phyloP scores from a whole-genome alignment of 2,113 vertebrate species.

The Monarcha castaneiventris region DNA sequence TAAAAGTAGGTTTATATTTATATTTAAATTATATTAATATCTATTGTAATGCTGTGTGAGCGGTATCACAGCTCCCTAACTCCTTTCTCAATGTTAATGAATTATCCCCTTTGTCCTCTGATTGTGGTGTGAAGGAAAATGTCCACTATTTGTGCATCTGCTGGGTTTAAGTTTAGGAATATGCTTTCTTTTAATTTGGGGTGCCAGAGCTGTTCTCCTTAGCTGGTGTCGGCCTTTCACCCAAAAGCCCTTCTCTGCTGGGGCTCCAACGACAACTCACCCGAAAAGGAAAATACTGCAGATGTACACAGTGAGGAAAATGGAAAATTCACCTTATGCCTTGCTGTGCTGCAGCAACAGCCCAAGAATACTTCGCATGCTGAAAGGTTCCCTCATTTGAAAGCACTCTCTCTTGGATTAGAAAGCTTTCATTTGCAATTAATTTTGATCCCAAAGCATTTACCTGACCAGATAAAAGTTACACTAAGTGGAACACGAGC shows the following conservation, averaged over 20 bases:
- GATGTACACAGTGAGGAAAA: fast-evolving
- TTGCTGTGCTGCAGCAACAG: fast-evolving
- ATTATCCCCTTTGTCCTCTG: fast-evolving
- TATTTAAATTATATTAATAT: fast-evolving
- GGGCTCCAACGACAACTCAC: fast-evolving
- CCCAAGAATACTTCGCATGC: fast-evolving
- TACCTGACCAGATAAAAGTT: neutral
- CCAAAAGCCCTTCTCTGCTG: fast-evolving
- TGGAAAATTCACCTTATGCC: fast-evolving
- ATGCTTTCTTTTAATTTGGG: fast-evolving
- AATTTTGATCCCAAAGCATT: fast-evolving
- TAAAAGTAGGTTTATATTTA: fast-evolving
- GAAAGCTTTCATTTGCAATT: fast-evolving
- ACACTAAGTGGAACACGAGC: fast-evolving
- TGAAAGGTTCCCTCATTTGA: neutral
- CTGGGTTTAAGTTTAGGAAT: fast-evolving
- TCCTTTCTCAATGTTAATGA: no score
- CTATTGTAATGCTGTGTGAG: fast-evolving
- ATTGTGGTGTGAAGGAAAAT: fast-evolving
- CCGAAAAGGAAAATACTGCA: fast-evolving
- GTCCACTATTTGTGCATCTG: fast-evolving
- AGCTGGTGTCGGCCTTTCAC: fast-evolving
- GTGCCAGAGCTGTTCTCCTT: fast-evolving
- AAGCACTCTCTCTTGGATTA: fast-evolving
- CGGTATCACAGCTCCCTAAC: fast-evolving